A percentile compares a stretch with the other conserved stretches of the same genome.
Evolutionary conservation across 1,140 invertebrate species (phyloP).

Genomic region (Drosophila simulans): DNA sequence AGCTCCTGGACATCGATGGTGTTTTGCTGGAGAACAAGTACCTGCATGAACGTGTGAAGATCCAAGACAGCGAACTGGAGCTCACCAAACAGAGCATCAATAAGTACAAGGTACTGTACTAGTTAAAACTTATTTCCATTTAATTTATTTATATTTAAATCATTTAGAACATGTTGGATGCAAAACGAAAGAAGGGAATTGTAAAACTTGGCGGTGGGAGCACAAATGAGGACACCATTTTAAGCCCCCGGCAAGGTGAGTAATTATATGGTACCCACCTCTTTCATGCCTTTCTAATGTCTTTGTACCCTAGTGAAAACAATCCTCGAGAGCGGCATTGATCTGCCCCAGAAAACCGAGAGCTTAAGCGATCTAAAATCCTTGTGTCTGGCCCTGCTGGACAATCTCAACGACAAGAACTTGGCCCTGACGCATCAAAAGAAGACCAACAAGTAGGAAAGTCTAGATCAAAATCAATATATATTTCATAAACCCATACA

Average conservation of each 20-base stretch:
- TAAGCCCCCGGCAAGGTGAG: conserved; percentile 87
- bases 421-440: conserved; percentile 92
- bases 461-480: background rate
- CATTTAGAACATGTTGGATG: conserved; percentile 87
- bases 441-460: conserved; percentile 90
- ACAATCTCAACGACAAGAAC: conserved; percentile 93
- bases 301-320: conserved; percentile 86
- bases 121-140: background rate
- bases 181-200: conserved; percentile 87
- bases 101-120: conserved; percentile 88
- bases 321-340: conserved; percentile 87
- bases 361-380: conserved; percentile 90
- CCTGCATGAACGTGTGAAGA: conserved; percentile 92
- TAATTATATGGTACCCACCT: background rate
- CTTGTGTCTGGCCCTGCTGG: conserved; percentile 90
- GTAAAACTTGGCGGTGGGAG: conserved; percentile 86
- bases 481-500: background rate
- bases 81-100: conserved; percentile 89
- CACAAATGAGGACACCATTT: conserved; percentile 85
- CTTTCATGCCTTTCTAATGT: background rate
- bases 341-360: conserved; percentile 89
- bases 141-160: background rate
- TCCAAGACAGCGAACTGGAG: conserved; percentile 92
- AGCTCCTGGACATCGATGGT: conserved; percentile 92
- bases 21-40: conserved; percentile 93